phyloP scores from a whole-genome alignment of 35 echinoderm and acorn worm genomes.

The Holothuria glaberrima region DNA sequence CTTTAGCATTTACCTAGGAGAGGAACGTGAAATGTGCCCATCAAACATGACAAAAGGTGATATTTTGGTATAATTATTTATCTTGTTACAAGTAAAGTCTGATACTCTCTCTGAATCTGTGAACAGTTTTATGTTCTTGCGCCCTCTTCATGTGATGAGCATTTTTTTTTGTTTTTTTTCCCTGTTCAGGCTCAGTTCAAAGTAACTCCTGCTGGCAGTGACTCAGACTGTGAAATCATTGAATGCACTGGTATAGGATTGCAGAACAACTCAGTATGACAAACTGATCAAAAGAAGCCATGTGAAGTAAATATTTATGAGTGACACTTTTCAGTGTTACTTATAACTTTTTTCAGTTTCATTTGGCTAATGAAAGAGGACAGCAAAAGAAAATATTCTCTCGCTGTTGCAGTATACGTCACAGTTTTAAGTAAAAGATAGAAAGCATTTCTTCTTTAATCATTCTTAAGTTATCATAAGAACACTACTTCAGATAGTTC shows the following conservation, averaged over 20 bases:
- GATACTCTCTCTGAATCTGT: not conserved
- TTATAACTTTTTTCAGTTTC: not conserved
- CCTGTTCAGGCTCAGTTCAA: conserved; percentile 86
- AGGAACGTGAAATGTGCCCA: no score
- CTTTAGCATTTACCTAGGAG: no score
- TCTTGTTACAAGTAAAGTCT: not conserved
- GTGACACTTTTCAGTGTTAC: not conserved
- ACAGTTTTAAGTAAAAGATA: not conserved
- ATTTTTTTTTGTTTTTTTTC: not conserved
- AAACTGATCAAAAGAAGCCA: not conserved
- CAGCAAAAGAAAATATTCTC: not conserved
- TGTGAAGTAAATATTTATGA: not conserved
- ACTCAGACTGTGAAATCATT: conserved; percentile 72
- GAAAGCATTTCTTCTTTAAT: no score
- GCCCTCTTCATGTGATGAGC: not conserved
- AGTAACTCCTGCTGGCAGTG: conserved; percentile 51
- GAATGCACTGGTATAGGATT: conserved; percentile 95
- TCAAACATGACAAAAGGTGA: no score
- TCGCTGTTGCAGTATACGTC: not conserved
- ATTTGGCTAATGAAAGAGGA: not conserved
- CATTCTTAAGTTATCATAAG: no score
- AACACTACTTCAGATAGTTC: no score
- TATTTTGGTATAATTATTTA: no score
- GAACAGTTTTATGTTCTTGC: not conserved
- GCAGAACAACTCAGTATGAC: conserved; percentile 43